Percentiles rank a stretch among this genome's conserved stretches.
These are phyloP conservation scores for Choloepus didactylus DNA, from an alignment of 2,797 vertebrate species.

Conservation along the genomic window DNA sequence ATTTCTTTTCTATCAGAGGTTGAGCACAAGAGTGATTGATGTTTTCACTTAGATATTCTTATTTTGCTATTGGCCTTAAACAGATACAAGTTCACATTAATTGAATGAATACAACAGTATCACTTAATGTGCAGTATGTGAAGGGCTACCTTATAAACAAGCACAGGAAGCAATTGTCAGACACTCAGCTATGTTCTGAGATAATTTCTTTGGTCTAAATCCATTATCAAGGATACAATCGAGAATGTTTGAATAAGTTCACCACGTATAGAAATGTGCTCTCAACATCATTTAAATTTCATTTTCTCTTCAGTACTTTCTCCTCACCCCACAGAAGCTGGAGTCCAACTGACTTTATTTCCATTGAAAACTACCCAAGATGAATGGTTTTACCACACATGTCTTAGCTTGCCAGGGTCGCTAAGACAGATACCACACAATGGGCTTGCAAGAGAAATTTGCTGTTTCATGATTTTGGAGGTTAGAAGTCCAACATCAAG, in stretches of 20 bases:
- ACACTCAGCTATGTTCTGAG: background rate
- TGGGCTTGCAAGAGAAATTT: too few relatives aligned
- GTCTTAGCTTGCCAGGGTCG: too few relatives aligned
- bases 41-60: constrained; percentile 34
- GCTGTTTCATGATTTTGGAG: too few relatives aligned
- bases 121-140: background rate
- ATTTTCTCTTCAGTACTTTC: constrained; percentile 17
- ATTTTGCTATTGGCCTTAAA: constrained; percentile 47
- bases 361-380: background rate
- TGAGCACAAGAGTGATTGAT: constrained; percentile 3
- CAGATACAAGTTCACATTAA: background rate
- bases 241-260: constrained; percentile 12
- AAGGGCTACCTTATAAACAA: background rate
- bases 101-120: background rate
- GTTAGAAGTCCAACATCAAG: too few relatives aligned
- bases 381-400: background rate
- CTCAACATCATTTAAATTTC: background rate
- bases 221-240: background rate
- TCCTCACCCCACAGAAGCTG: background rate
- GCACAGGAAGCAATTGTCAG: background rate
- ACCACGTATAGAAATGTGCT: background rate
- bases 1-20: constrained; percentile 16
- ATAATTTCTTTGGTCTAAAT: constrained; percentile 2
- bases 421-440: too few relatives aligned
- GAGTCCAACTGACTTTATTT: constrained; percentile 46